Evolutionary conservation across 2,797 vertebrate genomes (phyloP).

Genomic region (Cirrhinus mrigala): DNA sequence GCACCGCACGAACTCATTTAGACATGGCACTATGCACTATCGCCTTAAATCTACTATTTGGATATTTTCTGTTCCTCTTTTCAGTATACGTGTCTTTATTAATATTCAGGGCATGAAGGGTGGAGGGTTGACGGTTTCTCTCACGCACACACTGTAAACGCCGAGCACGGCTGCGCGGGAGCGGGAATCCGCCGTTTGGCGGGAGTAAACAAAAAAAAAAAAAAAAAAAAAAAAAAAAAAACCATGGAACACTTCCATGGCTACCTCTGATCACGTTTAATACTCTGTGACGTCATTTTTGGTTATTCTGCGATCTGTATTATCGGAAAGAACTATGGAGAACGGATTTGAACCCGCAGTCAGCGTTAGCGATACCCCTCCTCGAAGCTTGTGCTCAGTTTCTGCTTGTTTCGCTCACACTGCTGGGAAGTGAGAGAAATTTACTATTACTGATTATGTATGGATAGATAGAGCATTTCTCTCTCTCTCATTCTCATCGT

Average conservation of each 20-base stretch:
- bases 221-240: neutral
- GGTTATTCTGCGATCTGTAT: neutral
- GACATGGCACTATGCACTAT: conserved; percentile 68
- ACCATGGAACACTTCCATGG: neutral
- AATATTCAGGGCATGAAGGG: conserved; percentile 65
- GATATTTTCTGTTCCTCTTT: conserved; percentile 57
- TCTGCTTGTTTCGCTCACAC: conserved; percentile 77
- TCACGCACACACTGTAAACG: conserved; percentile 76
- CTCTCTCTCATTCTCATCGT: conserved; percentile 62
- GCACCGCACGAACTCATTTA: conserved; percentile 52
- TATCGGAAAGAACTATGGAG: neutral
- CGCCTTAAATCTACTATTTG: conserved; percentile 71
- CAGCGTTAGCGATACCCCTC: neutral
- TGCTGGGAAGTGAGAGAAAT: conserved; percentile 83
- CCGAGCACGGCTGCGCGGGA: conserved; percentile 68
- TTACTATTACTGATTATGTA: conserved; percentile 63
- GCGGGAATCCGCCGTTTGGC: neutral
- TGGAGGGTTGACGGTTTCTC: conserved; percentile 65
- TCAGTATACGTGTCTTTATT: conserved; percentile 66
- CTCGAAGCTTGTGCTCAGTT: conserved; percentile 68
- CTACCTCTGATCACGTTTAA: conserved; percentile 26
- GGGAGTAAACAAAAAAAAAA: neutral
- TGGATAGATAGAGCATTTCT: conserved; percentile 61
- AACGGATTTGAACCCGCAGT: neutral
- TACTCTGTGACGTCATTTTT: neutral